Percentiles rank a stretch among this genome's conserved stretches.
phyloP scores from a whole-genome alignment of 2,797 vertebrate species.

The Smutsia temminckii region DNA sequence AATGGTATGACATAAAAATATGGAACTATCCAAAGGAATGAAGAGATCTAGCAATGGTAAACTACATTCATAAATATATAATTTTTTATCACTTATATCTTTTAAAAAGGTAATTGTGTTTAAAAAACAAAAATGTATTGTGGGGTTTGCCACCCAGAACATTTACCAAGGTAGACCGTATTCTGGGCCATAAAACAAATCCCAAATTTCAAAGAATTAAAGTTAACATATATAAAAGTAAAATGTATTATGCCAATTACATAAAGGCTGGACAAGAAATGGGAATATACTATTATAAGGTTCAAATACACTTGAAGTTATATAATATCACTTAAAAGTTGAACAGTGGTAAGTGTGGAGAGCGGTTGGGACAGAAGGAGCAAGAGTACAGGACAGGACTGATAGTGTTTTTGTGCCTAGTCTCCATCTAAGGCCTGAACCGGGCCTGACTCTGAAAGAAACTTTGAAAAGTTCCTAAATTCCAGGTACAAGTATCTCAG shows the following conservation, averaged over 20 bases:
- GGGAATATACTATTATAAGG: neutral
- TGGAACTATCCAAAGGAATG: neutral
- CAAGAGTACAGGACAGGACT: too few species aligned
- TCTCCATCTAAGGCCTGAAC: too few species aligned
- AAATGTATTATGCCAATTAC: neutral
- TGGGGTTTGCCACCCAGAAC: neutral
- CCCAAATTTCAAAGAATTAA: neutral
- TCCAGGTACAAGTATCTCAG: too few species aligned
- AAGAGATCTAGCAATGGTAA: neutral
- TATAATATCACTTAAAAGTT: neutral
- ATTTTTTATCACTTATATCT: neutral
- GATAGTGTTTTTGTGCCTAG: too few species aligned
- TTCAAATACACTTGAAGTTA: neutral
- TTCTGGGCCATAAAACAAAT: neutral
- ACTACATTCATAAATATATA: neutral
- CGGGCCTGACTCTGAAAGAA: too few species aligned
- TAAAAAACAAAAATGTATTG: neutral
- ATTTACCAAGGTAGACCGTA: neutral
- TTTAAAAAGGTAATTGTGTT: neutral
- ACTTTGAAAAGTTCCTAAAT: too few species aligned
- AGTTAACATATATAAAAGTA: neutral
- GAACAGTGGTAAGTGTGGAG: neutral
- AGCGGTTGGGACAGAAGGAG: too few species aligned
- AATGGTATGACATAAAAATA: neutral
- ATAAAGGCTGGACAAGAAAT: neutral